These are phyloP conservation scores for Pelecanus crispus DNA, from an alignment of 2,113 vertebrate species.

Conservation along the genomic window DNA sequence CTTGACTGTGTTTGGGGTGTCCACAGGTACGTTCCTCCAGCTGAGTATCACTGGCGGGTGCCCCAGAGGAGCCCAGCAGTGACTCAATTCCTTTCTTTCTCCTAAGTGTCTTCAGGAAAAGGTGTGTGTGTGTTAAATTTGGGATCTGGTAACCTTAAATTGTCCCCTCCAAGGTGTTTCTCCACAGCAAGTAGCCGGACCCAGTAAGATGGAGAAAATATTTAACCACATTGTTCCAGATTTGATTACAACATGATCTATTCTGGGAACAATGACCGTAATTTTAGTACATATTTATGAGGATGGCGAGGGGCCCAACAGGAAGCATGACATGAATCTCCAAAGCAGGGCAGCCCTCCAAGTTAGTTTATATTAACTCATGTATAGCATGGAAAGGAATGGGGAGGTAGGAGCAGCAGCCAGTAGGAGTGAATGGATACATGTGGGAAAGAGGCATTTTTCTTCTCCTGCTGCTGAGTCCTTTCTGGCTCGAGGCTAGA, in stretches of 20 bases:
- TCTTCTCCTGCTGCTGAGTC: neutral
- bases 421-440: rapidly evolving
- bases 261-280: neutral
- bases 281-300: neutral
- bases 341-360: neutral
- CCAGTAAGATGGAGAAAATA: neutral
- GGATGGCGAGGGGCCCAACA: neutral
- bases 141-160: neutral
- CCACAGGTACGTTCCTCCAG: neutral
- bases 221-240: neutral
- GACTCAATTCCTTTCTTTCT: neutral
- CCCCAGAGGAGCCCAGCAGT: neutral
- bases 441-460: neutral
- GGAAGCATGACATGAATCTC: neutral
- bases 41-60: rapidly evolving
- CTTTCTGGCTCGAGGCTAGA: rapidly evolving
- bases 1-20: rapidly evolving
- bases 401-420: neutral
- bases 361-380: neutral
- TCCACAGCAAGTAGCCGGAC: neutral
- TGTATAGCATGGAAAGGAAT: rapidly evolving
- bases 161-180: neutral
- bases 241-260: neutral
- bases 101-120: neutral
- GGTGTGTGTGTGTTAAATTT: rapidly evolving